Base-by-base conservation (phyloP, 2,888 invertebrate genomes). In the Melanchra persicariae region DNA sequence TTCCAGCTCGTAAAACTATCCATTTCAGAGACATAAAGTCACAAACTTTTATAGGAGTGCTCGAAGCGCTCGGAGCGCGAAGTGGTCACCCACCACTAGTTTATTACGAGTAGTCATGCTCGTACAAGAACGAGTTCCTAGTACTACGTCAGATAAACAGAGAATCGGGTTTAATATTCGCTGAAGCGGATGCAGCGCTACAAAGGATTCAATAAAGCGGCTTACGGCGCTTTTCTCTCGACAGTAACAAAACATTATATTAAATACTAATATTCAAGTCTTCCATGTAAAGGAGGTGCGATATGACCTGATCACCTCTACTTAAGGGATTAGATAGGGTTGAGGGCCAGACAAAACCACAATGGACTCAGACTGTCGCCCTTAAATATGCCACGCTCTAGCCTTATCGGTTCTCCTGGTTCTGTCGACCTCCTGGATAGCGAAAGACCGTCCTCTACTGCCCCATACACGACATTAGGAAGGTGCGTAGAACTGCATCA, bases 131-230 rank as follows among this genome's bases (percentile, higher is more conserved):
- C 45, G 45, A 45, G n/a, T 3, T 40, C 15, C 40, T 40, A 40
- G 40, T 40, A 40, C 40, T 40, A 26, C 49, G 45, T 45, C 65
- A 49, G 19, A 52, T 40, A 58, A 24, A 45, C n/a, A 57, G 49
- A 40, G 37, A 64, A 57, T 43, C 22, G 19, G 24, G 40, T 40
- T 30, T 66, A 62, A 47, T 62, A 58, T 52, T 17, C 59, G 12
- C 49, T 55, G 49, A 64, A 57, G 52, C 65, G 51, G 51, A 40
- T 58, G 61, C 52, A 74, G 73, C 73, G 61, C 45, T 57, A 52
- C 51, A 72, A 72, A 58, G 24, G 34, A 45, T 65, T 72, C 74
- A 64, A 65, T 74, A 74, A 71, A 65, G 49, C 49, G 24, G 54
- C 26, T 64, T 64, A 60, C n/a, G 40, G 30, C 30, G 47, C 40